Percentiles rank a stretch among this genome's conserved stretches.
Conservation (phyloP, 2,888 invertebrate species). For the Mythimna pallens region DNA sequence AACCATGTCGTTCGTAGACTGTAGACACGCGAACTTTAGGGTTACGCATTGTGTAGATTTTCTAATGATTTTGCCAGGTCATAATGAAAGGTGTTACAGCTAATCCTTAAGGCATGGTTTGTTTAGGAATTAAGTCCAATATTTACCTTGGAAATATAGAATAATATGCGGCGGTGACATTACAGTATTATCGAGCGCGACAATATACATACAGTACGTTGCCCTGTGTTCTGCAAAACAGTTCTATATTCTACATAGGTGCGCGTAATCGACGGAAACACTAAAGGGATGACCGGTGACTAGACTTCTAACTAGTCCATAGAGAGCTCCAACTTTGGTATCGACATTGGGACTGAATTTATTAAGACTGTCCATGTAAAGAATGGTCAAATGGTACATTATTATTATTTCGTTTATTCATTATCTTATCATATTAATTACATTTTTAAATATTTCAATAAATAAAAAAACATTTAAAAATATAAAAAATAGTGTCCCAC, state of each 20-base stretch:
- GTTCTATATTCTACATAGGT: slow-evolving; percentile 26
- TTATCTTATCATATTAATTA: too few species aligned
- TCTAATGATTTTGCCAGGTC: background rate
- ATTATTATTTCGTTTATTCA: too few species aligned
- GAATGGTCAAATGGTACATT: background rate
- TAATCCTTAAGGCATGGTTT: slow-evolving; percentile 5
- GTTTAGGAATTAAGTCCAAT: background rate
- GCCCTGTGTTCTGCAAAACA: slow-evolving; percentile 54
- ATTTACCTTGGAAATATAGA: slow-evolving; percentile 25
- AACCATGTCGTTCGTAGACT: slow-evolving; percentile 26
- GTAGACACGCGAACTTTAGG: slow-evolving; percentile 40
- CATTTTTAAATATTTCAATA: too few species aligned
- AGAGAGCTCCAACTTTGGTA: slow-evolving; percentile 10
- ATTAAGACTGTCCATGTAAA: background rate
- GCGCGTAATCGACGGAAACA: slow-evolving; percentile 24
- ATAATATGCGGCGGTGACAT: slow-evolving; percentile 8
- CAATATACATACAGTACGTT: slow-evolving; percentile 55
- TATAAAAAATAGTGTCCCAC: too few species aligned
- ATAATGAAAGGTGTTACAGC: slow-evolving; percentile 2
- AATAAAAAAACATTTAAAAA: too few species aligned
- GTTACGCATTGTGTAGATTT: slow-evolving; percentile 25
- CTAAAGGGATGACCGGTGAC: slow-evolving; percentile 24
- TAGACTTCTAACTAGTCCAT: slow-evolving; percentile 24
- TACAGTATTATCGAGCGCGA: slow-evolving; percentile 48
- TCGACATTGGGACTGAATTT: slow-evolving; percentile 13